A percentile compares a stretch with the other conserved stretches of the same genome.
Evolutionary conservation across 1,140 invertebrate genomes (phyloP).

Genomic region (Drosophila rhopaloa): DNA sequence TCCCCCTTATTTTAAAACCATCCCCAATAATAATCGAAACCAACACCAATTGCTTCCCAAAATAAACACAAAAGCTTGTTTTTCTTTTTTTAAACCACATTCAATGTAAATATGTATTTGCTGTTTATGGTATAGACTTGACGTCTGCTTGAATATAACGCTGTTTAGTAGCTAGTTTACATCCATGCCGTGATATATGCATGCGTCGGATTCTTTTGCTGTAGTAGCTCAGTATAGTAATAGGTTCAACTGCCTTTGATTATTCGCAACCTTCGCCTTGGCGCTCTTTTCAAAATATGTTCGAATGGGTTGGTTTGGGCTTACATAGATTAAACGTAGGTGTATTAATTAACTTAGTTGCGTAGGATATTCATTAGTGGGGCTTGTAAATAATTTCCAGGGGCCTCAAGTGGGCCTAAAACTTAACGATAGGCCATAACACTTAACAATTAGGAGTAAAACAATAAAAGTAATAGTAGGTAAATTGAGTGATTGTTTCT

Average conservation of each 20-base stretch:
- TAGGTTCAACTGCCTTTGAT: slow-evolving; percentile 63
- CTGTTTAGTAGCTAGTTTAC: slow-evolving; percentile 65
- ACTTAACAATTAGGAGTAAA: slow-evolving; percentile 61
- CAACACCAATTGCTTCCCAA: background rate
- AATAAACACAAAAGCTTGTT: slow-evolving; percentile 30
- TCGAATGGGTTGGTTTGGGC: slow-evolving; percentile 44
- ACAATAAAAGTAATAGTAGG: slow-evolving; percentile 58
- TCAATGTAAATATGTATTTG: slow-evolving; percentile 83
- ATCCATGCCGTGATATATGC: slow-evolving; percentile 49
- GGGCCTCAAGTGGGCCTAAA: slow-evolving; percentile 48
- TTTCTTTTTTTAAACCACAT: slow-evolving; percentile 68
- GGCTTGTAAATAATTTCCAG: slow-evolving; percentile 72
- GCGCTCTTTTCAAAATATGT: slow-evolving; percentile 10
- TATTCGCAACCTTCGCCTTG: slow-evolving; percentile 18
- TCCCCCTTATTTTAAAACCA: too few species aligned
- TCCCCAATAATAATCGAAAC: too few species aligned
- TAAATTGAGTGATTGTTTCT: slow-evolving; percentile 80
- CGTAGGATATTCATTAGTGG: slow-evolving; percentile 66
- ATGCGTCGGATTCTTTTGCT: slow-evolving; percentile 49
- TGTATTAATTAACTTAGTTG: slow-evolving; percentile 67
- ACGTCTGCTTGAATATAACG: slow-evolving; percentile 69
- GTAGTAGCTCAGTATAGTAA: slow-evolving; percentile 53
- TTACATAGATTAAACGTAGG: slow-evolving; percentile 44
- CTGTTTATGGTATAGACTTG: slow-evolving; percentile 73
- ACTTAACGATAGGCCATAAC: slow-evolving; percentile 76